Base-by-base conservation (phyloP, 2,113 vertebrate genomes). In the Trichomycterus rosablanca region DNA sequence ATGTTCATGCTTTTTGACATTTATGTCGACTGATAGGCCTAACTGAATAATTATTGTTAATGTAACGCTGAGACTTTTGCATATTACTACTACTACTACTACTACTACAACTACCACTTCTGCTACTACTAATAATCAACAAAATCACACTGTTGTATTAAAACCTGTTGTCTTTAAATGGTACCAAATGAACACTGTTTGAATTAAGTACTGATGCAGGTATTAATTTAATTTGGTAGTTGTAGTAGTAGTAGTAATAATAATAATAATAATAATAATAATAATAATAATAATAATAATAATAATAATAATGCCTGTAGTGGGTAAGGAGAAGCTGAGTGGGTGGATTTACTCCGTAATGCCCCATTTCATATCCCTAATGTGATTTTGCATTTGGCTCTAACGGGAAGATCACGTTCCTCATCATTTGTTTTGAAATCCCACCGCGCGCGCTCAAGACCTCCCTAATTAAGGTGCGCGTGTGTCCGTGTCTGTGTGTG, bases 341-440 rank as follows among this genome's bases (percentile, higher is more conserved):
- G 10, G 40, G 40, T 32, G 59, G 59, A 30, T 32, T 39, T 40
- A 26, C 42, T 44, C 49, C 20, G 11, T 53, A 51, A 53, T 46
- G 9, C 37, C 37, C 18, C n/a, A 35, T 49, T 57, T 48, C 30
- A 56, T 19, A 55, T 39, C 16, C 9, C 34, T 65, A 65, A 56
- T 49, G 62, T 40, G 23, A 69, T 45, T n/a, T 39, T 35, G 48
- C 60, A 7, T 49, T 44, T 52, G 39, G 19, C 53, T 59, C 9
- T 40, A 59, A 37, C 50, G 7, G 60, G 54, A 64, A 64, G 32
- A 40, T 40, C 54, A 59, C 46, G 42, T 59, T 58, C 34, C 60
- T 63, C 49, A 23, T 69, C 46, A 42, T 64, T 70, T 70, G 48
- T 64, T 70, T 54, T 53, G 46, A 53, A 64, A 59, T 42, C 67